Base-by-base conservation (phyloP, 2,888 invertebrate genomes). In the Arge pagana region DNA sequence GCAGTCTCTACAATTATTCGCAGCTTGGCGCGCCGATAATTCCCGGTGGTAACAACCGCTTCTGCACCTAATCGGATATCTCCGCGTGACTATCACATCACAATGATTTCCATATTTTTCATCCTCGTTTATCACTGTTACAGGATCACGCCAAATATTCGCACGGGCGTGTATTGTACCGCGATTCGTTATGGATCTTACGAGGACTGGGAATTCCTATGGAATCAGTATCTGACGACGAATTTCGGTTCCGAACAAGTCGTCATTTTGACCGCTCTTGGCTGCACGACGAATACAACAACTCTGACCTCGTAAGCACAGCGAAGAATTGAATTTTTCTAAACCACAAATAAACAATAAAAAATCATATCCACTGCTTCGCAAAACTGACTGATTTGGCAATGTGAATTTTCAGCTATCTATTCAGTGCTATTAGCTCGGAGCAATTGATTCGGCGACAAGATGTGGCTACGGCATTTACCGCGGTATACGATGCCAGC, bases 151-250 rank as follows among this genome's bases (percentile, higher is more conserved):
- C 81, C 82, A 5, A 88, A 92, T 66, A 80, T 85, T 43, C 85
- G 88, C 45, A 75, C 81, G 18, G 81, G 84, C 43, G 88, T 92
- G 0, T 93, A 91, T 76, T 93, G 93, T 68, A 84, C 85, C 15
- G 89, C 82, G 1, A 79, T 93, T 2, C 82, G 84, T n/a, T 68
- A 83, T 16, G 90, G 89, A 0, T 77, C 76, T 0, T 63, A 68
- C n/a, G 68, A 68, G 0, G 85, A 89, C 55, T 93, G 89, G 82
- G 65, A 85, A 1, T 83, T 80, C 62, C 74, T 90, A 18, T 89
- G 86, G 82, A 59, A 79, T 0, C 81, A 83, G 56, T 90, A 85
- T 73, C 65, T 74, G 43, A 67, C 60, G 0, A 81, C 84, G 43
- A 82, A 83, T 26, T 82, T 87, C 1, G 86, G 87, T 31, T 56